Evolutionary conservation across 2,888 invertebrate genomes (phyloP), one percentile per base, ranked within the genome.

Genomic region (Drosophila histrio): DNA sequence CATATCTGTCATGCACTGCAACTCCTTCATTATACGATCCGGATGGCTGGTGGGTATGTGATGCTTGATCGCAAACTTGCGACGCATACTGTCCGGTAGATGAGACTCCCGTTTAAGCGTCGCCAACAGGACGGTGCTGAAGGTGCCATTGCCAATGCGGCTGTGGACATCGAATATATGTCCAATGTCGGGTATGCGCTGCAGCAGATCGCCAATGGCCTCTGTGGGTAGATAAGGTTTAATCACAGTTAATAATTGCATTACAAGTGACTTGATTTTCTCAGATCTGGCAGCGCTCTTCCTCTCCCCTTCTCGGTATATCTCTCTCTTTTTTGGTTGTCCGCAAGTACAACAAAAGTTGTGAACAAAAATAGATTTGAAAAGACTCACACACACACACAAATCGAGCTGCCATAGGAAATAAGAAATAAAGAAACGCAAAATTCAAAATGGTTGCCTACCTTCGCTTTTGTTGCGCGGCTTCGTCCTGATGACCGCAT

Each of bases 11-110:
- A 97, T 93, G 89, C 97, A 97, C 72, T 94, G 93, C 53, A 97
- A 92, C 92, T 97, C 97, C 83, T 95, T 95, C 89, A 95, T 95
- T 54, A 97, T 95, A 67, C 97, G 93, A 43, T 94, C 94, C 0
- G 97, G 97, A 90, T 96, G 96, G 70, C 96, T 95, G 2, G 97
- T 97, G 3, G 97, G 97, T 75, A 97, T 95, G 47, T 97, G 93
- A 92, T 97, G 96, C 90, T 97, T 97, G 60, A 97, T 93, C 2
- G 97, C 97, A 92, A 95, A 97, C 91, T 94, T 93, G 72, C 94
- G 93, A 47, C 93, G 93, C 54, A 92, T 89, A 5, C 90, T 72
- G 1, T 92, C 90, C 1, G 93, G 90, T 65, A 93, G 67, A 91
- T 79, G 91, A 72, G 78, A 61, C 44, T 89, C 91, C 32, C 85